phyloP scores from a whole-genome alignment of 2,888 invertebrate genomes.

The Pristionchus maxplancki region DNA sequence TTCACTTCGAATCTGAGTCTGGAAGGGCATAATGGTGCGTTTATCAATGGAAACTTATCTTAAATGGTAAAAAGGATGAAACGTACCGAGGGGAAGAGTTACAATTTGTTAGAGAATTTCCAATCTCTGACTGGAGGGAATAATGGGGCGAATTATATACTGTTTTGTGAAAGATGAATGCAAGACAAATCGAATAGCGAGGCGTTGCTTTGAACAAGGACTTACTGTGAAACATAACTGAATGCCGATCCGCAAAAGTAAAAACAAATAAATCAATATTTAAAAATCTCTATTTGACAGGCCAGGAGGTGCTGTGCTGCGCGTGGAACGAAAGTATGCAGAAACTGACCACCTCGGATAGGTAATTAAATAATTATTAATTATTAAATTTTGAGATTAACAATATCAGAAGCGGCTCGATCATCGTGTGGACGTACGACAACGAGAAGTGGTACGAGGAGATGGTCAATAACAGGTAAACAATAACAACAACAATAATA shows the following conservation, averaged over 20 bases:
- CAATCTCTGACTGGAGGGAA: too few species aligned
- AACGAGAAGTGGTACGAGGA: conserved; percentile 50
- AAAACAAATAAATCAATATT: not conserved
- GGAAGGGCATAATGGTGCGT: conserved; percentile 31
- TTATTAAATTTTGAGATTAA: not conserved
- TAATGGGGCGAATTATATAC: too few species aligned
- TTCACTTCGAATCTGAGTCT: conserved; percentile 35
- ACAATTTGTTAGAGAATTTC: too few species aligned
- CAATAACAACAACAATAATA: too few species aligned
- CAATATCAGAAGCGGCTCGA: conserved; percentile 30
- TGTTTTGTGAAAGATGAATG: too few species aligned
- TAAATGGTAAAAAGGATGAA: not conserved
- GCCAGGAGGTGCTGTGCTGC: conserved; percentile 35
- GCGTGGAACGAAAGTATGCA: conserved; percentile 50
- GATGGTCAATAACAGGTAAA: conserved; percentile 52
- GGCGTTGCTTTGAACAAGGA: too few species aligned
- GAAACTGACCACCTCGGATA: conserved; percentile 44
- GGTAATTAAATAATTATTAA: not conserved
- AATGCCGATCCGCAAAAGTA: too few species aligned
- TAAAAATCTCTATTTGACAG: not conserved
- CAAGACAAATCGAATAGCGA: too few species aligned
- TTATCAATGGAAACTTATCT: not conserved
- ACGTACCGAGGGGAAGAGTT: too few species aligned
- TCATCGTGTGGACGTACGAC: conserved; percentile 44
- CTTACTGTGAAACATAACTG: too few species aligned